Conservation (phyloP, 2,797 vertebrate species). For the Cyclopterus lumpus region DNA sequence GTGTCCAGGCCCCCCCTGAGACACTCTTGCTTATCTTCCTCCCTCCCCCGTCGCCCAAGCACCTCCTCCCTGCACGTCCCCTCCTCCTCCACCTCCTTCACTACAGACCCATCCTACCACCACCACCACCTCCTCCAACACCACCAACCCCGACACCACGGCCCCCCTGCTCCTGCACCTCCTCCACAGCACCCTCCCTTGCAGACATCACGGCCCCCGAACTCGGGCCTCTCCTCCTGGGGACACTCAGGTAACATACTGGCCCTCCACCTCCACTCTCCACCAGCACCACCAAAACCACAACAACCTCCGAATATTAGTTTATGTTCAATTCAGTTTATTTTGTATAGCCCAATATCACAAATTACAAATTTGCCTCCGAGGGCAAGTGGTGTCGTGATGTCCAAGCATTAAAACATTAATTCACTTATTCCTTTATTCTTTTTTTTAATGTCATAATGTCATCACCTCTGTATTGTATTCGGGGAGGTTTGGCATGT, state of each 20-base stretch:
- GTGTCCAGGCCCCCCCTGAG: constrained; percentile 56
- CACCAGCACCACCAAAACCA: background rate
- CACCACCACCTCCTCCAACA: constrained; percentile 74
- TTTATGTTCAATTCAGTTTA: too few species aligned
- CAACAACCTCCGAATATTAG: background rate
- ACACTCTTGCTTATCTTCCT: constrained; percentile 53
- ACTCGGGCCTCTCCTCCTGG: constrained; percentile 53
- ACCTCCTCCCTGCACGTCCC: constrained; percentile 87
- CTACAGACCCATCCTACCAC: constrained; percentile 63
- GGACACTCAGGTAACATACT: constrained; percentile 76
- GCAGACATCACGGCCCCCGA: constrained; percentile 55
- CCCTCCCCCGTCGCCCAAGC: constrained; percentile 58
- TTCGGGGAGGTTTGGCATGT: background rate
- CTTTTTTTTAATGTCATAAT: background rate
- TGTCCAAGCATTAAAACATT: background rate
- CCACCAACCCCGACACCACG: constrained; percentile 33
- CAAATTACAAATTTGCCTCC: too few species aligned
- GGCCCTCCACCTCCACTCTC: constrained; percentile 25
- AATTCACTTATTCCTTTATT: background rate
- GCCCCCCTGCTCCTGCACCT: constrained; percentile 55
- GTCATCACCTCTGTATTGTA: background rate
- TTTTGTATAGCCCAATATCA: too few species aligned
- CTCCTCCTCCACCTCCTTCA: constrained; percentile 63
- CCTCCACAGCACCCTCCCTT: constrained; percentile 61
- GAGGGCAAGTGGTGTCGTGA: too few species aligned